A percentile compares a stretch with the other conserved stretches of the same genome.
These are phyloP conservation scores for Tiliacea aurago DNA, from an alignment of 2,888 invertebrate species.

Conservation along the genomic window DNA sequence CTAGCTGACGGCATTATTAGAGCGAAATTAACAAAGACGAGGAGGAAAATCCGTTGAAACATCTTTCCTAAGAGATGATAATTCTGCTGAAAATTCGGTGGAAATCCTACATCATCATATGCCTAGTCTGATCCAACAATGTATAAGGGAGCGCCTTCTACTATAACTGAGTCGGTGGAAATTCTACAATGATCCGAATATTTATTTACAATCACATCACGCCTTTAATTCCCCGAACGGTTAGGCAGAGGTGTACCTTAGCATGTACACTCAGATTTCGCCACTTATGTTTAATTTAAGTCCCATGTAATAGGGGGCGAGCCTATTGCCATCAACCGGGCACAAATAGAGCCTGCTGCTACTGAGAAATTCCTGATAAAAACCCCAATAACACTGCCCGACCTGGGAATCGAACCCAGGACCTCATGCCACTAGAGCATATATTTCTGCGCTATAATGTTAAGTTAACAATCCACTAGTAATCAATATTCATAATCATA, in stretches of 20 bases:
- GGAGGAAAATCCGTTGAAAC: neutral
- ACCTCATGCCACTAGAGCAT: neutral
- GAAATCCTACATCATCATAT: neutral
- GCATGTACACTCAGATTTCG: neutral
- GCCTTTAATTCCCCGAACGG: too few relatives aligned
- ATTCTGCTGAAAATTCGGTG: neutral
- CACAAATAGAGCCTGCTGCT: too few relatives aligned
- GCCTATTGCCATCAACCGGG: neutral
- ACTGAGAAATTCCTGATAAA: too few relatives aligned
- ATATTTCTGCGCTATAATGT: neutral
- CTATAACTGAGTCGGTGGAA: neutral
- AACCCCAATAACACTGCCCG: too few relatives aligned
- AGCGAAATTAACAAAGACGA: neutral
- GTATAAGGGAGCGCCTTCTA: too few relatives aligned
- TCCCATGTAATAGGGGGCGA: neutral
- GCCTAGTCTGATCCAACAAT: neutral
- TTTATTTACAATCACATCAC: neutral
- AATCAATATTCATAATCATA: constrained; percentile 11
- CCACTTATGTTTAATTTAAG: neutral
- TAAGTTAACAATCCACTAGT: neutral
- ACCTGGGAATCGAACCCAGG: neutral
- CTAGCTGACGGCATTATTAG: neutral
- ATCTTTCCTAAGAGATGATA: neutral
- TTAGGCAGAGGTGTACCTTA: too few relatives aligned
- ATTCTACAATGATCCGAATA: neutral